Conservation (phyloP, 1,140 invertebrate species). For the Thaumatotibia leucotreta region DNA sequence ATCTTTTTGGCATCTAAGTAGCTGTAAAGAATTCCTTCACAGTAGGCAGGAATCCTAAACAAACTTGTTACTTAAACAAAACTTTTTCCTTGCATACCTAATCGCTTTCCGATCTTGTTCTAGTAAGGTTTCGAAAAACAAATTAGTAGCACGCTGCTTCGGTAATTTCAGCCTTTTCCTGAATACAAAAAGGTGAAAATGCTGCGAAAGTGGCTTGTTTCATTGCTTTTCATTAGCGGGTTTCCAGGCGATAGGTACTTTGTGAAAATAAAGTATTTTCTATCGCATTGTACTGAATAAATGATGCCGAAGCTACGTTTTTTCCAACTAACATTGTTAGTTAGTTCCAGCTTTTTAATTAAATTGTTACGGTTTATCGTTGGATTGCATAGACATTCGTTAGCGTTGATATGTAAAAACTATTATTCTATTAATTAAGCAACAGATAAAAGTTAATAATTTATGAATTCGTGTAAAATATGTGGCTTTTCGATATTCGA, state of each 20-base stretch:
- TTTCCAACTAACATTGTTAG: not conserved
- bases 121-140: not conserved
- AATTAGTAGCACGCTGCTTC: not conserved
- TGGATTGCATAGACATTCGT: not conserved
- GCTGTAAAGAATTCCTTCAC: too few relatives aligned
- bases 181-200: not conserved
- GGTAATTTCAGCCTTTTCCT: not conserved
- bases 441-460: not conserved
- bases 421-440: not conserved
- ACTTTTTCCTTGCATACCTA: conserved; percentile 2
- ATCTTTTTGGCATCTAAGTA: too few relatives aligned
- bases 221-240: not conserved
- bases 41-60: not conserved
- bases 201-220: not conserved
- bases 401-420: not conserved
- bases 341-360: not conserved
- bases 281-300: not conserved
- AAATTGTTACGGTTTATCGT: not conserved
- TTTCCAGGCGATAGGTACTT: not conserved
- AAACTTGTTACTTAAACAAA: not conserved
- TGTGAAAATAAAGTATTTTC: not conserved
- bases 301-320: not conserved
- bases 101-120: conserved; percentile 4
- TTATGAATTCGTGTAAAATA: too few relatives aligned
- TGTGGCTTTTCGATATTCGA: too few relatives aligned